Percentiles rank a stretch among this genome's conserved stretches.
phyloP scores from a whole-genome alignment of 2,888 invertebrate species.

The Lithophane leautieri region DNA sequence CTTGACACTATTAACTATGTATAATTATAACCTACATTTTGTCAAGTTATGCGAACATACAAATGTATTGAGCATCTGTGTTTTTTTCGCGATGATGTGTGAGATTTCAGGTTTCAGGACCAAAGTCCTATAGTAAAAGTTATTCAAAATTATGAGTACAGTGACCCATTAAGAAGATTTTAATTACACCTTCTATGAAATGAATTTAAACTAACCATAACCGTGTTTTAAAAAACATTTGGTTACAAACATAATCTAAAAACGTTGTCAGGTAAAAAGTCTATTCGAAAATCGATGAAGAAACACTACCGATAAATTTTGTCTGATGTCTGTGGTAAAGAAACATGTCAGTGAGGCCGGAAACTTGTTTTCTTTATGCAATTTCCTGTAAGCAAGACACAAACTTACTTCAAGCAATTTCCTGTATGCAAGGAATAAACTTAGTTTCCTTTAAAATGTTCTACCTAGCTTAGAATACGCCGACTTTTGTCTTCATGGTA shows the following conservation, averaged over 20 bases:
- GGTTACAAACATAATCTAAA: too few species aligned
- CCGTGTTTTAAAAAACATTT: not conserved
- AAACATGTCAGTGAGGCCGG: not conserved
- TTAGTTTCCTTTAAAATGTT: not conserved
- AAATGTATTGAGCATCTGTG: too few species aligned
- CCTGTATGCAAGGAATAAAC: not conserved
- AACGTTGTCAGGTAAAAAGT: not conserved
- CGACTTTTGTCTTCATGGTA: conserved; percentile 12
- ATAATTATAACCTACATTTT: too few species aligned
- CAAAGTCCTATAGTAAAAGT: too few species aligned
- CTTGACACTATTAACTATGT: too few species aligned
- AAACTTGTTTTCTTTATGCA: not conserved
- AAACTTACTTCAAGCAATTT: not conserved
- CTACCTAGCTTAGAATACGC: not conserved
- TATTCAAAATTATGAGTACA: too few species aligned
- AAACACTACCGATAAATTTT: not conserved
- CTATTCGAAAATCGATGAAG: not conserved
- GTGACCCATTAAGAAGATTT: too few species aligned
- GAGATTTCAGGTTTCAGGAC: too few species aligned
- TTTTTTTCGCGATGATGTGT: too few species aligned
- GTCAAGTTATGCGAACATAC: too few species aligned
- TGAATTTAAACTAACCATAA: too few species aligned
- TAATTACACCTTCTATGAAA: too few species aligned
- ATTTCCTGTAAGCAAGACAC: not conserved
- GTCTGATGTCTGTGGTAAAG: not conserved